phyloP scores from a whole-genome alignment of 2,797 vertebrate genomes.

The Pseudochromis fuscus region DNA sequence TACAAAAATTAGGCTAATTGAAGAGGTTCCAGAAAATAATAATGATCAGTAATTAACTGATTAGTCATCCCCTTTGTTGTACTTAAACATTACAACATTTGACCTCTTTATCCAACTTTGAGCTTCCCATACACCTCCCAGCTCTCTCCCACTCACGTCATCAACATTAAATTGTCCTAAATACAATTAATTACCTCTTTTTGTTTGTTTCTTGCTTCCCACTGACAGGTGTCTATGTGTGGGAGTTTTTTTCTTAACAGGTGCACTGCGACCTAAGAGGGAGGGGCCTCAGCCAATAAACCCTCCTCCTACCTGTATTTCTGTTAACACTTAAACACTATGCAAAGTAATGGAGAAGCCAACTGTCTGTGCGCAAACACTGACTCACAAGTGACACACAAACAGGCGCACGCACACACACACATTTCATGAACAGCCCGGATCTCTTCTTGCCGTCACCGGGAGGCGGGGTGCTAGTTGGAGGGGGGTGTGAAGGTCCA shows the following conservation, averaged over 20 bases:
- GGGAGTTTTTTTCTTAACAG: not conserved
- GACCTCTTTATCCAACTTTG: conserved; percentile 21
- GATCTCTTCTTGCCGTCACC: conserved; percentile 66
- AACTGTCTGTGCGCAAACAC: not conserved
- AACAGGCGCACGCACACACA: conserved; percentile 9
- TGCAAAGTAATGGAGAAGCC: not conserved
- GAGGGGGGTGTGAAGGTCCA: conserved; percentile 65
- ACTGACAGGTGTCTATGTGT: not conserved
- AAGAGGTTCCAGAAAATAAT: not conserved
- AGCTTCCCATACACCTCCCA: conserved; percentile 67
- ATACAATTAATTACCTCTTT: not conserved
- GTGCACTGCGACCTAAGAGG: not conserved
- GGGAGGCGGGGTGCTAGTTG: conserved; percentile 69
- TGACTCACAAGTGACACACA: not conserved
- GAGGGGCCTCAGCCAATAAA: not conserved
- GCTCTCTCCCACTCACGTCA: not conserved
- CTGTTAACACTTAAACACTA: conserved; percentile 2
- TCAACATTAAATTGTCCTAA: conserved; percentile 10
- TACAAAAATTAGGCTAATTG: not conserved
- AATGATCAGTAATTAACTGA: not conserved
- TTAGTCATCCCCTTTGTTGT: not conserved
- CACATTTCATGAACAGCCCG: conserved; percentile 48
- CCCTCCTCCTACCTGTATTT: not conserved
- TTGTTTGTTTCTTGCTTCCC: not conserved
- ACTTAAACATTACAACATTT: conserved; percentile 21